Evolutionary conservation across 2,113 vertebrate genomes (phyloP), one percentile per base, ranked within the genome.

Genomic region (Merops nubicus): DNA sequence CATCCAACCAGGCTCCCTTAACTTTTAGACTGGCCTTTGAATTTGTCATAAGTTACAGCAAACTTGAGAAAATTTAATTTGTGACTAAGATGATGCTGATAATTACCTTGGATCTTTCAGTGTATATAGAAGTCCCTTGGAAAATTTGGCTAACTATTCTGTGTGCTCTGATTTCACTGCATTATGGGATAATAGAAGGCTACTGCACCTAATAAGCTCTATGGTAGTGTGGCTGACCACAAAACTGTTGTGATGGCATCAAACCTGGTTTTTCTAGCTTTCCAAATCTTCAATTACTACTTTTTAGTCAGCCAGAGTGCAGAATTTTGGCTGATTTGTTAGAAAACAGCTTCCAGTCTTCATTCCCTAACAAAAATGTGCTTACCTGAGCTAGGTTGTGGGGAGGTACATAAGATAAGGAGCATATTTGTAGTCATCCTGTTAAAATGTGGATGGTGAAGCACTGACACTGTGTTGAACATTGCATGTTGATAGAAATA

Each of bases 361-460:
- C 12, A n/a, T 65, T 87, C n/a, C 36, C 36, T n/a, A 54, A 54
- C 20, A 43, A 20, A 75, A 68, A 20, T 17, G 34, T 28, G 43
- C 40, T 15, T 57, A 47, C 29, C 43, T 78, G 19, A n/a, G 38
- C 17, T 67, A 42, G 38, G 33, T 65, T 89, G 91, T 51, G 82
- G 62, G 68, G 74, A 6, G 57, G 3, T 0, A 6, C 2, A 0
- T 26, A 4, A 9, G 56, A 43, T 42, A 8, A 38, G 12, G n/a
- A 48, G 31, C 33, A 7, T 40, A 31, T 85, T 76, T 94, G 36
- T 7, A 10, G 63, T 74, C 59, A 23, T 21, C 4, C 17, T 47
- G 69, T 67, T 6, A 60, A 78, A 45, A 38, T 1, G 2, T 38
- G 38, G 28, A 15, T 60, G 47, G 6, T 56, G 29, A 57, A 59